These are phyloP conservation scores for Lobophora halterata DNA, from an alignment of 2,888 invertebrate species.

Conservation along the genomic window DNA sequence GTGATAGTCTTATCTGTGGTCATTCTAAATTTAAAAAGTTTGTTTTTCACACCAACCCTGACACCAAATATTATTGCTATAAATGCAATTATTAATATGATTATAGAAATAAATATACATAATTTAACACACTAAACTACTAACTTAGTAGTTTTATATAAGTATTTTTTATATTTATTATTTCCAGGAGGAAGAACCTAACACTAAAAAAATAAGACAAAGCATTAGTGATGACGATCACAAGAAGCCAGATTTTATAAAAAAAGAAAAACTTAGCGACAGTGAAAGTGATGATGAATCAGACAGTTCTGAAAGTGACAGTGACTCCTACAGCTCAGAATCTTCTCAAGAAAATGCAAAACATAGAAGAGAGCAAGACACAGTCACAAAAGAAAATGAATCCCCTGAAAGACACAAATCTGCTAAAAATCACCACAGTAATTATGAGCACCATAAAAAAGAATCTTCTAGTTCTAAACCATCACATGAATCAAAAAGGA, in stretches of 20 bases:
- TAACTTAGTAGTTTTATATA: too few species aligned
- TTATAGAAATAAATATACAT: too few species aligned
- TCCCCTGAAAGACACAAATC: conserved; percentile 45
- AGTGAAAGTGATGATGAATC: conserved; percentile 48
- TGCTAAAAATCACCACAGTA: conserved; percentile 46
- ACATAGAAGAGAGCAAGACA: conserved; percentile 47
- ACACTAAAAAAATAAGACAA: conserved; percentile 53
- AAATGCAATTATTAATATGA: too few species aligned
- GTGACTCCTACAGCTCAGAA: conserved; percentile 51
- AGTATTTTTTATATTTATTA: conserved; percentile 11
- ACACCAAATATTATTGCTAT: too few species aligned
- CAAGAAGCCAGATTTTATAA: conserved; percentile 40
- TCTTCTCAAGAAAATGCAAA: conserved; percentile 56
- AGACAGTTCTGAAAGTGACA: conserved; percentile 50
- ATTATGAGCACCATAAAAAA: conserved; percentile 43
- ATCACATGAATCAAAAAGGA: conserved; percentile 39
- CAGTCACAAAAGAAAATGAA: conserved; percentile 42
- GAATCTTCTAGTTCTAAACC: conserved; percentile 45
- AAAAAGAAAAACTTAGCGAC: conserved; percentile 45
- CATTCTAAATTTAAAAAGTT: too few species aligned
- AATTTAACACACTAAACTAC: too few species aligned
- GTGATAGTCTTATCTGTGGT: conserved; percentile 29
- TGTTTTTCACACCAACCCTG: too few species aligned
- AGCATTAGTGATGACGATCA: conserved; percentile 52
- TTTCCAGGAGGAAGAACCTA: conserved; percentile 61